phyloP scores from a whole-genome alignment of 2,113 vertebrate species.

The Notechis scutatus region DNA sequence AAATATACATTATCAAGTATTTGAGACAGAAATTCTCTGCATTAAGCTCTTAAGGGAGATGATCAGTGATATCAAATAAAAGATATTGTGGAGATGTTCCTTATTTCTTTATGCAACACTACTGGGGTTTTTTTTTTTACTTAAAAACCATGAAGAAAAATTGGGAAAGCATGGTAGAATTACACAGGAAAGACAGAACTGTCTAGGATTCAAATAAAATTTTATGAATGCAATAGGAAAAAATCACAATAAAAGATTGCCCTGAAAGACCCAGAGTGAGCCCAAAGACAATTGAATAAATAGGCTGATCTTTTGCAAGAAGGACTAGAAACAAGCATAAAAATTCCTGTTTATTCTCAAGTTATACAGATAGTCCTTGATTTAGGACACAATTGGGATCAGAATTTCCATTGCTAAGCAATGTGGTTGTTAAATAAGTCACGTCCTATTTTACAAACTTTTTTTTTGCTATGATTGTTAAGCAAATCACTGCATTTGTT shows the following conservation, averaged over 20 bases:
- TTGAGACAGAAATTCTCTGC: not conserved
- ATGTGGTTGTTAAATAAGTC: no score
- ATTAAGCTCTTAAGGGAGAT: not conserved
- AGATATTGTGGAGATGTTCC: not conserved
- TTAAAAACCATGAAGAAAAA: not conserved
- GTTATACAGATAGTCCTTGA: not conserved
- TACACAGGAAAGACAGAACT: not conserved
- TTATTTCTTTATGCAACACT: not conserved
- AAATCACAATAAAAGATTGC: not conserved
- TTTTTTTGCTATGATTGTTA: no score
- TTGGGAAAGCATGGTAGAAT: not conserved
- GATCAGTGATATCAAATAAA: not conserved
- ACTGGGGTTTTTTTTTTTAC: not conserved
- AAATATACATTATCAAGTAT: not conserved
- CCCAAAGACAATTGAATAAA: not conserved
- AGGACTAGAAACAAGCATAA: not conserved
- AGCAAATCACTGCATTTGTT: no score
- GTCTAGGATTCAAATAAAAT: not conserved
- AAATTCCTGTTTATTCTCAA: not conserved
- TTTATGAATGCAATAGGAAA: not conserved
- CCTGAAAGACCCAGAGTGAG: not conserved
- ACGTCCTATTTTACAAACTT: no score
- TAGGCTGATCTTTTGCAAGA: not conserved
- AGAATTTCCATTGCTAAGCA: no score
- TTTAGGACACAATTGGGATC: no score